A percentile compares a stretch with the other conserved stretches of the same genome.
phyloP scores from a whole-genome alignment of 2,888 invertebrate genomes.

The Lepeophtheirus nordmannii region DNA sequence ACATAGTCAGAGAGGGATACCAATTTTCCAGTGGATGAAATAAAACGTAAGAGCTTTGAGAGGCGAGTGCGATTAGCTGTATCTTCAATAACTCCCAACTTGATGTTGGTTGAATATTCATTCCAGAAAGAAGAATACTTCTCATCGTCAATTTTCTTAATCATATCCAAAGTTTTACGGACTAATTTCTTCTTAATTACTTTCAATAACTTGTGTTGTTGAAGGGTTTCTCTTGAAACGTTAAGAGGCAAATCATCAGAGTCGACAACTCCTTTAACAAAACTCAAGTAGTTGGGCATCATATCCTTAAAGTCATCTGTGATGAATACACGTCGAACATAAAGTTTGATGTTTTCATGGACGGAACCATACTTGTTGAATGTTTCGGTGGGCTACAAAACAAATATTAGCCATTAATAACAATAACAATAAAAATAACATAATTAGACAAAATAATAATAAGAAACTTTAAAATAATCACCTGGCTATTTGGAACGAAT shows the following conservation, averaged over 20 bases:
- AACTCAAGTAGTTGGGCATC: constrained; percentile 93
- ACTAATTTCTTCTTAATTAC: constrained; percentile 92
- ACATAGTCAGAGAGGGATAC: constrained; percentile 78
- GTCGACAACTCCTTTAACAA: constrained; percentile 92
- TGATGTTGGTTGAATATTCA: constrained; percentile 90
- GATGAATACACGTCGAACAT: constrained; percentile 94
- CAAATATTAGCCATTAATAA: not conserved
- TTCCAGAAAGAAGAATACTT: constrained; percentile 93
- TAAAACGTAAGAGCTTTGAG: constrained; percentile 82
- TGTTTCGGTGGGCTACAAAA: constrained; percentile 54
- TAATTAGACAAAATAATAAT: not conserved
- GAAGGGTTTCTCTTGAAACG: constrained; percentile 91
- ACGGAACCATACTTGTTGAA: constrained; percentile 92
- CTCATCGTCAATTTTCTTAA: constrained; percentile 81
- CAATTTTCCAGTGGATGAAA: constrained; percentile 52
- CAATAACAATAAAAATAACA: not conserved
- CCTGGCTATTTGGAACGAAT: constrained; percentile 72
- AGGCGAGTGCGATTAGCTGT: constrained; percentile 85
- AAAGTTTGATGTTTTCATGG: constrained; percentile 86
- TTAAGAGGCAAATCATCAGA: constrained; percentile 96
- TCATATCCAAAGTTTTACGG: constrained; percentile 90
- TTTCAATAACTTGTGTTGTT: constrained; percentile 96
- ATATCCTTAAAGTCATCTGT: constrained; percentile 98
- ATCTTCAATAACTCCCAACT: constrained; percentile 94
- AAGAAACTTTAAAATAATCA: not conserved